Evolutionary conservation across 2,797 vertebrate genomes (phyloP).

Genomic region (Siniperca undulata): DNA sequence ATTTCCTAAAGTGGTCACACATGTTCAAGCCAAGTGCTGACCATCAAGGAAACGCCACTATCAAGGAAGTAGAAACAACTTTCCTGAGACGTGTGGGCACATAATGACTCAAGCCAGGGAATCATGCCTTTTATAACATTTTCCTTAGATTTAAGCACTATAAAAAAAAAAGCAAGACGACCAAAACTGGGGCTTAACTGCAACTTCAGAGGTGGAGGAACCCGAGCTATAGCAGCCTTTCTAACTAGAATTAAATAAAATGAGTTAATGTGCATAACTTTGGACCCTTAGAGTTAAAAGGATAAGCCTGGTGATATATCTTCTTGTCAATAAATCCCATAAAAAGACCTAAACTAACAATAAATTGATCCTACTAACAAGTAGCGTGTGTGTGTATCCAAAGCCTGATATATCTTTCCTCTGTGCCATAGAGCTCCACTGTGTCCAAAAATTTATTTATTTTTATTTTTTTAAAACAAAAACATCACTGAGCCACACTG

Average conservation of each 20-base stretch:
- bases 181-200: neutral
- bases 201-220: constrained; percentile 6
- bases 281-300: neutral
- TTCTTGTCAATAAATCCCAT: neutral
- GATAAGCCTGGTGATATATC: too few species aligned
- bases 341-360: neutral
- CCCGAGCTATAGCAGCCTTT: neutral
- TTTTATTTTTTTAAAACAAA: neutral
- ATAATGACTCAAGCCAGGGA: constrained; percentile 28
- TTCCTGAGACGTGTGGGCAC: constrained; percentile 42
- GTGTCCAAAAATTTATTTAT: too few species aligned
- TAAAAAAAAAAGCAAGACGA: constrained; percentile 17
- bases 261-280: neutral
- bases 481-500: neutral
- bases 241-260: neutral
- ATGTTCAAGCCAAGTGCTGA: constrained; percentile 41
- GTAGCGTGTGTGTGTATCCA: neutral
- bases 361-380: neutral
- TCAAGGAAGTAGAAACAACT: constrained; percentile 25
- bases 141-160: constrained; percentile 30
- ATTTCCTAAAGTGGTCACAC: neutral
- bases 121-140: constrained; percentile 29
- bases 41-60: constrained; percentile 29
- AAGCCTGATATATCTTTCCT: neutral
- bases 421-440: too few species aligned